Evolutionary conservation across 2,113 vertebrate species (phyloP), one percentile per base, ranked within the genome.

Genomic region (Rostratula benghalensis): DNA sequence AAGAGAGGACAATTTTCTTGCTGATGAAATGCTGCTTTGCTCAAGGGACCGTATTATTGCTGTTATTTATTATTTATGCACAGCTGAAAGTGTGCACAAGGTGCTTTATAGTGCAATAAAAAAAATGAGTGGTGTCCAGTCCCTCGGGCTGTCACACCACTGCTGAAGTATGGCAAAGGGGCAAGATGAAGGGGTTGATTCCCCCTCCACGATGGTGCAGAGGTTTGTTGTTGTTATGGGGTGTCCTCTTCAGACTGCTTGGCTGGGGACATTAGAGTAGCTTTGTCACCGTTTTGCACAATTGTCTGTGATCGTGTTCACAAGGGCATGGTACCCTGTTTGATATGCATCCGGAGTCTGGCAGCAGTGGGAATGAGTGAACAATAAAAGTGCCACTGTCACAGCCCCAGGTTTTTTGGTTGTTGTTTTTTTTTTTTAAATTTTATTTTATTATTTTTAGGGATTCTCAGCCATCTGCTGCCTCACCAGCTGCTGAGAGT

Each of bases 1-100:
- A 59, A 53, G 68, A 80, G 37, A 84, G 68, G 80, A 91, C 6
- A 2, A 30, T 88, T 90, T 95, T 27, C 78, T n/a, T 41, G 89
- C 71, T 84, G 94, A 94, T 89, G 75, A 93, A 95, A 93, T 84
- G 86, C 79, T 67, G 89, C 84, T 80, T 96, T 86, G 79, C 91
- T 94, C 95, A 77, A 81, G 95, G 85, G 87, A 90, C 45, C 78
- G 18, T 79, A 74, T 95, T 89, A 96, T 65, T 90, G 91, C 94
- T 83, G 53, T 89, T 93, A 78, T 95, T 89, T 92, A 94, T 93
- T 96, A 95, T 95, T 96, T 91, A 96, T 97, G 93, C 79, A 65
- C 68, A 87, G 75, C 78, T 1, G 14, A 82, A 92, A 87, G 90
- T 90, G 90, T 90, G 89, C 61, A 15, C 50, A 8, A 77, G 7